Evolutionary conservation across 2,113 vertebrate species (phyloP), one percentile per base, ranked within the genome.

Genomic region (Raphicerus campestris): DNA sequence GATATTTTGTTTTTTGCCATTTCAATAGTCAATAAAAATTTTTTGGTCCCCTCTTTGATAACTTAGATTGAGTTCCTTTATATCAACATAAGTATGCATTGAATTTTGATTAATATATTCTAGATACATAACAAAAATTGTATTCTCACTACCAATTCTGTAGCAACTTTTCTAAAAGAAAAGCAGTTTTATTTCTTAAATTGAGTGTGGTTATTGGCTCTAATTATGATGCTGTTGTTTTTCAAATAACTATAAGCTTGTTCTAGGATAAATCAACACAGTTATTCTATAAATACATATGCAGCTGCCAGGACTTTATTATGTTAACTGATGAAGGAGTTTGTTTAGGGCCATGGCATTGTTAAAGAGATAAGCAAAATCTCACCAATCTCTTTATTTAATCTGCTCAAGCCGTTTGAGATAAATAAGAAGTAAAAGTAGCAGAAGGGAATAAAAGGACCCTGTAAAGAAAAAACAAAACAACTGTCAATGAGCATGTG

Each of bases 111-210:
- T 92, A 87, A 5, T 96, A 39, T 85, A 82, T 91, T 87, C 30
- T 53, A 61, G 47, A 91, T 19, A 63, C 6, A 66, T 89, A 92
- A 51, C 20, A 55, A 88, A 32, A 77, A 51, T 87, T 17, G 1
- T 92, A 58, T 45, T 89, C 30, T 95, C 58, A 10, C n/a, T 90
- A 90, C 1, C 73, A 1, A 39, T 32, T 35, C 8, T 61, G 7
- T 86, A n/a, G n/a, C 20, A 81, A 78, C 8, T 87, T 87, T 84
- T 70, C 32, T 88, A 89, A 88, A 60, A 61, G 77, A 55, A 97
- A 94, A 30, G 17, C 4, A 83, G 1, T 90, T 89, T 89, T 84
- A 87, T 88, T 96, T 86, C 19, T 97, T 96, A 85, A 90, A 61
- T 89, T 60, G 20, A 82, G 88, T 97, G 10, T 82, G 28, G 24